Evolutionary conservation across 2,113 vertebrate species (phyloP).

Genomic region (Grallaria varia): DNA sequence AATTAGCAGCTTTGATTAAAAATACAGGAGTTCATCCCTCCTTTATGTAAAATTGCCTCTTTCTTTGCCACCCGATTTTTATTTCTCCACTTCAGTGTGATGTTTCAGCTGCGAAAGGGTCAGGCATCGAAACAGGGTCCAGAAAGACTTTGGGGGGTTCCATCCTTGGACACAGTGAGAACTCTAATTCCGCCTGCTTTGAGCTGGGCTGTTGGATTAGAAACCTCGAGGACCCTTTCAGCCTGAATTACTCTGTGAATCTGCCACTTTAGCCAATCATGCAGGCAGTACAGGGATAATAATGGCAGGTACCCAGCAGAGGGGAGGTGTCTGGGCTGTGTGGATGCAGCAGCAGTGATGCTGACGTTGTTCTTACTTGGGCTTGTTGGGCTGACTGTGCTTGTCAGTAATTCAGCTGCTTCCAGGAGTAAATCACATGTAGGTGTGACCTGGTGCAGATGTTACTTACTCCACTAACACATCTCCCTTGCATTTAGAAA

Average conservation of each 20-base stretch:
- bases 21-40: not conserved
- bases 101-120: not conserved
- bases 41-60: not conserved
- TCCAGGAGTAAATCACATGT: not conserved
- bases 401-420: not conserved
- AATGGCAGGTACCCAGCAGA: not conserved
- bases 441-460: not conserved
- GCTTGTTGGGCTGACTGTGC: not conserved
- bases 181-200: not conserved
- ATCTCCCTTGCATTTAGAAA: slow-evolving; percentile 72
- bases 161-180: not conserved
- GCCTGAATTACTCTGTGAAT: not conserved
- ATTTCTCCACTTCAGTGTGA: not conserved
- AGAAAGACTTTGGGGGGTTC: not conserved
- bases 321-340: too few relatives aligned
- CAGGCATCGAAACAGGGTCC: not conserved
- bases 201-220: not conserved
- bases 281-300: not conserved
- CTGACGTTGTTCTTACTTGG: not conserved
- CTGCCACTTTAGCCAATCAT: not conserved
- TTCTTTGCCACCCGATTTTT: not conserved
- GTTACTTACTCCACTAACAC: not conserved
- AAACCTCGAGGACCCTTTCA: not conserved
- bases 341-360: accelerated
- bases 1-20: not conserved